Evolutionary conservation across 2,888 invertebrate genomes (phyloP).

Genomic region (Ctena decussata): DNA sequence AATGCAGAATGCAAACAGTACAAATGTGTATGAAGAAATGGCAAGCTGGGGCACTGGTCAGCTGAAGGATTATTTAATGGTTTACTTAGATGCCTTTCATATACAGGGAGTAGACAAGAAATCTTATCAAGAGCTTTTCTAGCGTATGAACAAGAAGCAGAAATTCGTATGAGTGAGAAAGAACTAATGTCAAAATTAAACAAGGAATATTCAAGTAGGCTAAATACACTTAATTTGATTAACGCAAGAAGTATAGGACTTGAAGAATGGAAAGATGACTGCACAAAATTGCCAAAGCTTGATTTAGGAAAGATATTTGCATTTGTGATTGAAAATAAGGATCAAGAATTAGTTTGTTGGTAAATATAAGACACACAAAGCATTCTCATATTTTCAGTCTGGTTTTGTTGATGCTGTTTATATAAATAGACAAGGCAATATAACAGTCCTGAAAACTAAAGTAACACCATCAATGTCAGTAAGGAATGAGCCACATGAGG

Average conservation of each 20-base stretch:
- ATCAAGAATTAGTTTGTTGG: background rate
- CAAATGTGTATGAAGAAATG: background rate
- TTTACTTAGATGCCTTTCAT: background rate
- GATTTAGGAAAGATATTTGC: background rate
- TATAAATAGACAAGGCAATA: background rate
- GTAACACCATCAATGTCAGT: background rate
- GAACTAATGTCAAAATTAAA: background rate
- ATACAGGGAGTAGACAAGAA: background rate
- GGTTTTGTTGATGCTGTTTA: slow-evolving; percentile 1
- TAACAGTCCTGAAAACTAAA: background rate
- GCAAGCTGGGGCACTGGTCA: background rate
- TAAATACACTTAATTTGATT: background rate
- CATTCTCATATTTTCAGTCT: background rate
- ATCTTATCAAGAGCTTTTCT: background rate
- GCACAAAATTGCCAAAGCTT: background rate
- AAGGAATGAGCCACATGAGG: background rate
- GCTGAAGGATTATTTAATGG: background rate
- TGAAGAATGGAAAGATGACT: background rate
- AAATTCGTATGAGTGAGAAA: background rate
- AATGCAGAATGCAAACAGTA: background rate
- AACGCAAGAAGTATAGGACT: background rate
- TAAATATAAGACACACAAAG: background rate
- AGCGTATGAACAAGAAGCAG: background rate
- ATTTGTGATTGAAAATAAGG: background rate
- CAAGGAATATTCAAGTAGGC: background rate